Conservation (phyloP, 2,888 invertebrate species). For the Branchipolynoe longqiensis region DNA sequence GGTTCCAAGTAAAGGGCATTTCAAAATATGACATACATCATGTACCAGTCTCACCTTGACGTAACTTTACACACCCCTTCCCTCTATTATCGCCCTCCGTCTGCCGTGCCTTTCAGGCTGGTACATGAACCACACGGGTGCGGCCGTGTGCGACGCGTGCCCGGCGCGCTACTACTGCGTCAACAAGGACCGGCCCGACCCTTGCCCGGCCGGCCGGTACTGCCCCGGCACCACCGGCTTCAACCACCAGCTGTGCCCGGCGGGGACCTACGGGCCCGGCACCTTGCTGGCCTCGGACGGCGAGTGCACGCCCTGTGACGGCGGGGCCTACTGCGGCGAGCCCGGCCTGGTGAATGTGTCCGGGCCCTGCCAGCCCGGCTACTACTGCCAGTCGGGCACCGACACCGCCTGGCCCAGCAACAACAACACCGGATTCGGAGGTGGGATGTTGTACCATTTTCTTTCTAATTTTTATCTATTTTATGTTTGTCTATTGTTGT, state of each 20-base stretch:
- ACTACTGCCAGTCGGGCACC: conserved; percentile 76
- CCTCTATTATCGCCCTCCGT: no score
- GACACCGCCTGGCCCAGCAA: conserved; percentile 69
- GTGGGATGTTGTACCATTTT: no score
- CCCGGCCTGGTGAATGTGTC: conserved; percentile 74
- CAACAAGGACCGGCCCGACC: conserved; percentile 75
- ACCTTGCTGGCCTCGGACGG: conserved; percentile 71
- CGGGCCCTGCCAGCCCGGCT: conserved; percentile 75
- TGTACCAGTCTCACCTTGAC: no score
- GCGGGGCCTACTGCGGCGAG: conserved; percentile 76
- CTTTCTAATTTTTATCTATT: no score
- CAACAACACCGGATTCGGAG: conserved; percentile 79
- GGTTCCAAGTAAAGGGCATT: no score
- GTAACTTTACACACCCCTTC: no score
- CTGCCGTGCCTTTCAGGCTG: conserved; percentile 74
- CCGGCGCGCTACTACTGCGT: conserved; percentile 79
- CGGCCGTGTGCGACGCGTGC: conserved; percentile 76
- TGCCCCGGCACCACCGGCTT: conserved; percentile 78
- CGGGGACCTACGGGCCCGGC: conserved; percentile 76
- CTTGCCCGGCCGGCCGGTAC: conserved; percentile 77
- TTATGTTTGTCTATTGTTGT: no score
- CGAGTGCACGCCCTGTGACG: conserved; percentile 77
- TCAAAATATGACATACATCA: no score
- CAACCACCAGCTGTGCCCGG: conserved; percentile 75
- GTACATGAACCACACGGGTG: conserved; percentile 79